Conservation (phyloP, 2,888 invertebrate species). For the Pristionchus exspectatus region DNA sequence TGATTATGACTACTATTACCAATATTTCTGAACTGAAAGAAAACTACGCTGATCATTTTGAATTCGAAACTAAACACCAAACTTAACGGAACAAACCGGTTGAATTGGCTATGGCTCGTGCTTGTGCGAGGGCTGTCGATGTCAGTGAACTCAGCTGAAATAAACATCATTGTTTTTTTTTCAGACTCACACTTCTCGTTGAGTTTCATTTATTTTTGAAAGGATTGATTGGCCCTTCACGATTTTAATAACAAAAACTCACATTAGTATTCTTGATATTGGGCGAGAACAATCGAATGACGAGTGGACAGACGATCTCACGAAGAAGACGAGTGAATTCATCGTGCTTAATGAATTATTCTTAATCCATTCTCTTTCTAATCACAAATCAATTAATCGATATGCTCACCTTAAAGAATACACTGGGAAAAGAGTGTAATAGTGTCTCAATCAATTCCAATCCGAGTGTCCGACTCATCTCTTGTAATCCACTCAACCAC, state of each 20-base stretch:
- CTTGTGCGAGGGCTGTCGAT: constrained; percentile 48
- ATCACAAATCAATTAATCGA: background rate
- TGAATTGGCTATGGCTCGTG: constrained; percentile 50
- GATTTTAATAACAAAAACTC: background rate
- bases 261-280: constrained; percentile 92
- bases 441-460: constrained; percentile 95
- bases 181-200: background rate
- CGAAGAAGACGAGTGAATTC: constrained; percentile 95
- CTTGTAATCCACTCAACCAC: constrained; percentile 95
- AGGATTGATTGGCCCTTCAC: too few relatives aligned
- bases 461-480: constrained; percentile 97
- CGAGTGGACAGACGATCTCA: constrained; percentile 96
- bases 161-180: background rate
- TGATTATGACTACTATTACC: background rate
- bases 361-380: background rate
- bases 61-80: too few relatives aligned
- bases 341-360: constrained; percentile 85
- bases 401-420: constrained; percentile 80
- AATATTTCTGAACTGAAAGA: too few relatives aligned
- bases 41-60: too few relatives aligned
- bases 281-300: constrained; percentile 98
- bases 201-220: too few relatives aligned
- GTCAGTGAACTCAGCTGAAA: constrained; percentile 51
- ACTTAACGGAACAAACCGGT: background rate
- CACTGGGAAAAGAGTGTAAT: constrained; percentile 83